Base-by-base conservation (phyloP, 2,888 invertebrate genomes). In the Apodemia mormo region DNA sequence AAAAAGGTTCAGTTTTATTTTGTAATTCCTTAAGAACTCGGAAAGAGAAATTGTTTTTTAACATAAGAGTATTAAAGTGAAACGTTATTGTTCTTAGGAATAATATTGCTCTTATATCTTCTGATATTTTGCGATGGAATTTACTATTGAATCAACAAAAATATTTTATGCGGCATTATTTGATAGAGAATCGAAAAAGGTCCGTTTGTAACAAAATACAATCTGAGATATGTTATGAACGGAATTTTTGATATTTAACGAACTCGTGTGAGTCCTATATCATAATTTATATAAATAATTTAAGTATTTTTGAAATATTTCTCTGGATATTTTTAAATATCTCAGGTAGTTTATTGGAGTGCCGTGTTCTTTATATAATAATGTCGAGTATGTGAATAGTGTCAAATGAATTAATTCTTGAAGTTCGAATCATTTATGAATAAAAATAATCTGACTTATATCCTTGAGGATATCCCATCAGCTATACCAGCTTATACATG, bases 161-260 rank as follows among this genome's bases (percentile, higher is more conserved):
- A 64, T 64, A 64, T 64, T 64, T 64, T 64, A 64, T 37, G 37
- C 33, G 37, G 37, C 37, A 14, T n/a, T 64, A 64, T 37, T 37
- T 37, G 37, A 12, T 6, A 30, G 12, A 30, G 10, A 10, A 30
- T 37, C n/a, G 54, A 37, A 37, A 37, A 64, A 64, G 37, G 64
- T 33, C 64, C 8, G 8, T 37, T n/a, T 64, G 8, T 54, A 54
- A 54, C 6, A 54, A 54, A 54, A 54, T 54, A 22, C 22, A n/a
- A 54, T 54, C 54, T 54, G 5, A 2, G 22, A 54, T 22, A 22
- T 54, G 54, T n/a, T 54, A 54, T 8, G 4, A n/a, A 54, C 8
- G 2, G 22, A 54, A 54, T 54, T 8, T 64, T 64, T 37, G 37
- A 37, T 37, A 64, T 64, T 64, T 64, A n/a, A n/a, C 14, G 7